Base-by-base conservation (phyloP, 2,888 invertebrate species). In the Caenorhabditis afra region DNA sequence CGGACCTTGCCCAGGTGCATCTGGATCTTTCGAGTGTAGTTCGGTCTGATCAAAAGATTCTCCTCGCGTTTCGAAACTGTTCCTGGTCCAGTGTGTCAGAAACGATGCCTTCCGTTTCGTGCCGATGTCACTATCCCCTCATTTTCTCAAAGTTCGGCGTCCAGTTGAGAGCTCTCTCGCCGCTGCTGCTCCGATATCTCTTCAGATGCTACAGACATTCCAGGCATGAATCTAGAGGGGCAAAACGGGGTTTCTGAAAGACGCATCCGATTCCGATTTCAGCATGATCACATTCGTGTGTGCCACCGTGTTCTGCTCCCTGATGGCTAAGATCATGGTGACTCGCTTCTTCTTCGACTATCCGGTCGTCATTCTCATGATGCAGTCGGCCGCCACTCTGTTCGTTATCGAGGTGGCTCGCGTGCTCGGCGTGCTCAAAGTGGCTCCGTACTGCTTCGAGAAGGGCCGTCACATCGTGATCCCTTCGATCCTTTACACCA, bases 301-400 rank as follows among this genome's bases (percentile, higher is more conserved):
- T 49, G 62, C 80, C 1, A 73, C 81, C 5, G 50, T 79, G 16
- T 81, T 82, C 67, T 75, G 77, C 52, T 82, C 82, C 1, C 41
- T 84, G 18, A 74, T 84, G 66, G 79, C 74, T 1, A 80, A 80
- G 55, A 61, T 84, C 5, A 74, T 83, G 37, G 84, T 84, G 16
- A 84, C 82, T 0, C 62, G 84, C 20, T 81, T 91, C 81, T 87
- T 90, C 53, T 92, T 92, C 88, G 91, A 92, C 85, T 92, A 90
- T 83, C 92, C 92, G 3, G 91, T 92, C 47, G 91, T 91, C 52
- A 91, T 92, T 71, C 91, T 92, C 88, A 90, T 91, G 45, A 86
- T 90, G 20, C 92, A 92, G 87, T 92, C 92, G 91, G 84, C 91
- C 0, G 87, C 91, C 64, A 91, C 91, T 0, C 90, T 92, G 14